Conservation (phyloP, 2,888 invertebrate species). For the Himalopsyche japonica region DNA sequence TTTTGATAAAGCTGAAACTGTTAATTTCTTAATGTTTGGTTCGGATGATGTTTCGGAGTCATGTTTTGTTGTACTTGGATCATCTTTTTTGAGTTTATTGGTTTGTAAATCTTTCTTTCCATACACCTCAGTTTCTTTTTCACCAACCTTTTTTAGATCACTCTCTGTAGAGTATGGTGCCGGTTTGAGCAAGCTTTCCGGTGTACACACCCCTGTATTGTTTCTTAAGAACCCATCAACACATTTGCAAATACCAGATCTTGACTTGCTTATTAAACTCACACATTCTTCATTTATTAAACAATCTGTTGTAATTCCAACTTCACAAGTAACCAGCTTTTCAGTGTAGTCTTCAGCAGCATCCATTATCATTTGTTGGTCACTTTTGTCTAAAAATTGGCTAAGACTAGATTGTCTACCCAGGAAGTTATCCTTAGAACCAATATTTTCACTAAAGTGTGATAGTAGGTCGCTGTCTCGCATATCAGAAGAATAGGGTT, state of each 20-base stretch:
- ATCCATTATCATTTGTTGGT: constrained; percentile 56
- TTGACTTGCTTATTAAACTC: constrained; percentile 52
- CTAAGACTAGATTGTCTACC: constrained; percentile 35
- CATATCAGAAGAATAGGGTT: constrained; percentile 44
- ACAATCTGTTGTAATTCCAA: constrained; percentile 63
- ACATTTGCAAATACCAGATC: constrained; percentile 75
- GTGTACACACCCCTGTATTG: constrained; percentile 49
- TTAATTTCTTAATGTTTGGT: constrained; percentile 66
- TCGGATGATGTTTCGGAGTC: constrained; percentile 50
- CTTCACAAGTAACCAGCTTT: constrained; percentile 63
- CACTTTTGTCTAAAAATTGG: constrained; percentile 45
- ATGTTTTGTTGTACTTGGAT: constrained; percentile 13
- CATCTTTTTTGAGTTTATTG: constrained; percentile 30
- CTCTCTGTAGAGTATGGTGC: constrained; percentile 52
- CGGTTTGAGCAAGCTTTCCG: constrained; percentile 47
- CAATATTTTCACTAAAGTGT: constrained; percentile 34
- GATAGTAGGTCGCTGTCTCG: constrained; percentile 44
- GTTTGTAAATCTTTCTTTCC: constrained; percentile 51
- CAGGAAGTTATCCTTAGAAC: constrained; percentile 26
- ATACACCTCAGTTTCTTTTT: constrained; percentile 49
- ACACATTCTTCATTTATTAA: constrained; percentile 73
- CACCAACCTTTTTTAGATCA: constrained; percentile 50
- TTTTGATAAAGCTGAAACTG: constrained; percentile 76
- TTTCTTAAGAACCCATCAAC: constrained; percentile 64
- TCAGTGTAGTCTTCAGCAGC: constrained; percentile 53